These are phyloP conservation scores for Gandaritis pyraliata DNA, from an alignment of 2,888 invertebrate genomes.

Conservation along the genomic window DNA sequence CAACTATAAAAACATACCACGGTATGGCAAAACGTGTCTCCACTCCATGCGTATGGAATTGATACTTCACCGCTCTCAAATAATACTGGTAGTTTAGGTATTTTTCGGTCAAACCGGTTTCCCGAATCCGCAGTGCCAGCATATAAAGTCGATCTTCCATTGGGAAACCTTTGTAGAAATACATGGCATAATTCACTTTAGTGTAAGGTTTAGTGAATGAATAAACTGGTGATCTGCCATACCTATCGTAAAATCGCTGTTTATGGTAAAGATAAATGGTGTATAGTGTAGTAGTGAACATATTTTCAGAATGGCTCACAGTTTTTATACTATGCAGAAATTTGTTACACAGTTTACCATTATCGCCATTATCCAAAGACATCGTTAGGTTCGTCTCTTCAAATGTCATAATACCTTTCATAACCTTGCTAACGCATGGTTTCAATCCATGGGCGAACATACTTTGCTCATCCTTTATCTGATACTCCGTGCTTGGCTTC, in stretches of 20 bases:
- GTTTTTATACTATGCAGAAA: constrained; percentile 49
- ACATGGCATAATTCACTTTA: constrained; percentile 59
- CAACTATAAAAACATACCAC: constrained; percentile 52
- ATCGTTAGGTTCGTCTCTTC: constrained; percentile 25
- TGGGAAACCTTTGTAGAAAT: constrained; percentile 66
- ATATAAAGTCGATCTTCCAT: constrained; percentile 44
- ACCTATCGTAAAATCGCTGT: constrained; percentile 48
- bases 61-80: constrained; percentile 36
- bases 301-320: constrained; percentile 48
- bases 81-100: constrained; percentile 40
- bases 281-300: constrained; percentile 52
- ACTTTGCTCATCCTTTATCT: constrained; percentile 42
- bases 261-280: constrained; percentile 51
- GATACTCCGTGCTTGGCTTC: constrained; percentile 41
- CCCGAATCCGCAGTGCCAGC: constrained; percentile 51
- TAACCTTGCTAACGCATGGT: constrained; percentile 57
- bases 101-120: constrained; percentile 56
- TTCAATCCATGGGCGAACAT: constrained; percentile 43
- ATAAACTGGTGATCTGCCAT: constrained; percentile 45
- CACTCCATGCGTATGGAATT: constrained; percentile 30
- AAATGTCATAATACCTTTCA: constrained; percentile 37
- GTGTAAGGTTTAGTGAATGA: constrained; percentile 47
- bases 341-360: constrained; percentile 37
- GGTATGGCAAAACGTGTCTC: constrained; percentile 46
- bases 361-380: constrained; percentile 2